phyloP scores from a whole-genome alignment of 2,113 vertebrate genomes.

The Hyaena hyaena region DNA sequence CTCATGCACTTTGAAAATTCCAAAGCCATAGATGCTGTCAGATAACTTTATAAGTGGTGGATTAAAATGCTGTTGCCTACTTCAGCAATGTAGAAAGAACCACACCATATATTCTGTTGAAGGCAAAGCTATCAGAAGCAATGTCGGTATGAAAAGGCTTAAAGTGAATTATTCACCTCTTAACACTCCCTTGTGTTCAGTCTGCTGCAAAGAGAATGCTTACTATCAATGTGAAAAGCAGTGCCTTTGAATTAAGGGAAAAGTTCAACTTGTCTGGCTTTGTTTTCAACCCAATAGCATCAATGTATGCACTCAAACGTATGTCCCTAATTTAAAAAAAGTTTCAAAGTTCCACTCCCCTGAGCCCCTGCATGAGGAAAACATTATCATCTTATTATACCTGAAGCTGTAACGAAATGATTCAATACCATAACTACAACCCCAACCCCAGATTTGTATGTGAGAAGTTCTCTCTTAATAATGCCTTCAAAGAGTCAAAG shows the following conservation, averaged over 20 bases:
- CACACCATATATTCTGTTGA: conserved; percentile 74
- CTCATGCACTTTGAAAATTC: conserved; percentile 74
- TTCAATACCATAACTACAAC: not conserved
- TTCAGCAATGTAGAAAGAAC: conserved; percentile 71
- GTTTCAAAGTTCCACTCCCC: conserved; percentile 43
- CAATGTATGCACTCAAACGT: not conserved
- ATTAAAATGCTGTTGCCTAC: conserved; percentile 72
- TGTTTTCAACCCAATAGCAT: conserved; percentile 21
- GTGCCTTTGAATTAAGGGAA: conserved; percentile 64
- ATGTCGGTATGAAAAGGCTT: conserved; percentile 69
- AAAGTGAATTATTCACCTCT: conserved; percentile 79
- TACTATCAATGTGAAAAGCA: conserved; percentile 67
- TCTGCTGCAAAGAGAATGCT: conserved; percentile 67
- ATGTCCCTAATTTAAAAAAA: not conserved
- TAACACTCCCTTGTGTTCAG: conserved; percentile 75
- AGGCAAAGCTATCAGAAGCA: conserved; percentile 75
- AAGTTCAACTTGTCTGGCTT: conserved; percentile 60
- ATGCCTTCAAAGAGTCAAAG: not conserved
- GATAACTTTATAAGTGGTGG: conserved; percentile 77
- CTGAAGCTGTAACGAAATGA: not conserved
- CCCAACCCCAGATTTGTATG: not conserved
- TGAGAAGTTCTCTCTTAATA: conserved; percentile 9
- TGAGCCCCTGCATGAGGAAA: not conserved
- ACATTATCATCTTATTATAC: not conserved
- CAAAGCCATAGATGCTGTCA: conserved; percentile 76